A percentile compares a stretch with the other conserved stretches of the same genome.
Conservation (phyloP, 2,113 vertebrate species). For the Gracilinanus agilis region DNA sequence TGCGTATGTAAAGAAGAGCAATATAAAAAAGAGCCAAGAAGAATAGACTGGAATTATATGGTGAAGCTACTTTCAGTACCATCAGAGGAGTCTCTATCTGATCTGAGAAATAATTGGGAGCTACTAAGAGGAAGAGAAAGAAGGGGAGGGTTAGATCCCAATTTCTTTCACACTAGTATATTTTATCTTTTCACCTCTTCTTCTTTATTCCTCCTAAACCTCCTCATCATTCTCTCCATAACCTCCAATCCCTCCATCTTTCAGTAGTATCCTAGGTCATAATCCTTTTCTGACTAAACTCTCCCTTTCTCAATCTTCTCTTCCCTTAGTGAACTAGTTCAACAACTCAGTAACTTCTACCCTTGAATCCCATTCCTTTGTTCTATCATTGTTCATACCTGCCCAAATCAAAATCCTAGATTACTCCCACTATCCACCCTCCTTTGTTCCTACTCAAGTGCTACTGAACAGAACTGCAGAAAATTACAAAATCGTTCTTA, state of each 20-base stretch:
- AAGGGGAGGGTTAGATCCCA: background rate
- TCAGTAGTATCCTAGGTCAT: no score
- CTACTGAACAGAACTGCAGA: background rate
- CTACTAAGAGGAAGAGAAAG: background rate
- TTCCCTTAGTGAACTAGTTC: background rate
- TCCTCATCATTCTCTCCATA: background rate
- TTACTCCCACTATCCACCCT: background rate
- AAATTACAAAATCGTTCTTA: background rate
- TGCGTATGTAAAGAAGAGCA: background rate
- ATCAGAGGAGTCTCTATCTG: background rate
- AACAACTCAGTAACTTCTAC: background rate
- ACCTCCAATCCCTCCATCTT: background rate
- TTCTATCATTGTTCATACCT: background rate
- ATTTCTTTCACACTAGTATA: background rate
- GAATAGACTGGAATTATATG: background rate
- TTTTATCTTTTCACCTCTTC: background rate
- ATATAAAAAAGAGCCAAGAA: background rate
- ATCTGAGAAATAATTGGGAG: background rate
- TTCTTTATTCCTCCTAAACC: background rate
- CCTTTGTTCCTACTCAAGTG: background rate
- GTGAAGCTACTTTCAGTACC: background rate
- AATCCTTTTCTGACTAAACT: background rate
- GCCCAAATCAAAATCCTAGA: background rate
- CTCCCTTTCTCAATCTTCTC: background rate
- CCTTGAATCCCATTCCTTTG: background rate